phyloP scores from a whole-genome alignment of 2,888 invertebrate genomes.

The Schizotus pectinicornis region DNA sequence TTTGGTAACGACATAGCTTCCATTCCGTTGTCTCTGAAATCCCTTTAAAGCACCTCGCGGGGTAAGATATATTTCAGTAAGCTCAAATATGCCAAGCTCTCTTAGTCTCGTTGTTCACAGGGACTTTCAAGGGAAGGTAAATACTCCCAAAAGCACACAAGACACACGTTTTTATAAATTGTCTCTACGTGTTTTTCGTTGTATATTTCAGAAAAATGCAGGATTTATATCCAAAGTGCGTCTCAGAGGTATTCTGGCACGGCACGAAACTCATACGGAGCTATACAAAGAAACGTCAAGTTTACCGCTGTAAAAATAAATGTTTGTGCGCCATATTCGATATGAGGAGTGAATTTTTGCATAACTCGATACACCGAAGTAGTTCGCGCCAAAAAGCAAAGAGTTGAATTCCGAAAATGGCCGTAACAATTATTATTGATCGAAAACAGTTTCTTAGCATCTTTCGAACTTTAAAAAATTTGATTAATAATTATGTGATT shows the following conservation, averaged over 20 bases:
- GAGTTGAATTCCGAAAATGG: too few relatives aligned
- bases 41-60: conserved; percentile 36
- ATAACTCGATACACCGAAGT: too few relatives aligned
- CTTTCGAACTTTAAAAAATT: too few relatives aligned
- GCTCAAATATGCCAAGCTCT: conserved; percentile 39
- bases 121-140: conserved; percentile 41
- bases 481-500: too few relatives aligned
- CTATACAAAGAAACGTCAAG: conserved; percentile 37
- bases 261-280: conserved; percentile 35
- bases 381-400: too few relatives aligned
- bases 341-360: background rate
- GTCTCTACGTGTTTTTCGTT: conserved; percentile 45
- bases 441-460: too few relatives aligned
- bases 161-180: conserved; percentile 47
- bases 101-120: conserved; percentile 37
- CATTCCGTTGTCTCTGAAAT: conserved; percentile 33
- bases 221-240: conserved; percentile 44
- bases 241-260: conserved; percentile 40
- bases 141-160: conserved; percentile 44
- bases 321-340: conserved; percentile 5
- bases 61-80: conserved; percentile 38
- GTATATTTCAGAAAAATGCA: conserved; percentile 42
- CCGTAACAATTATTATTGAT: too few relatives aligned
- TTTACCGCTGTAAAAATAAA: conserved; percentile 22
- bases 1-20: conserved; percentile 33